phyloP scores from a whole-genome alignment of 2,113 vertebrate species.

The Heptranchias perlo region DNA sequence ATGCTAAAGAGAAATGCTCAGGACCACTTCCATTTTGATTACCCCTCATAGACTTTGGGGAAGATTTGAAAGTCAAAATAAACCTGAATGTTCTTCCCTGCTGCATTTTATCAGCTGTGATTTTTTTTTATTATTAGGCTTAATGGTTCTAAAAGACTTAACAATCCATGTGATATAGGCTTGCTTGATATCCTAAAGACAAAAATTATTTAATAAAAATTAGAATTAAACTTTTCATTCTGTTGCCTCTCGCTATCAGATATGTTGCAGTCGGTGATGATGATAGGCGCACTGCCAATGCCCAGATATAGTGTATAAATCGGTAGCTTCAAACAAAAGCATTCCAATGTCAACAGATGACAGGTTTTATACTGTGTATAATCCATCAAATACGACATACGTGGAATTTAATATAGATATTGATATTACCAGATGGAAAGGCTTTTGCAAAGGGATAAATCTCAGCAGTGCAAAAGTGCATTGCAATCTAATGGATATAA shows the following conservation, averaged over 20 bases:
- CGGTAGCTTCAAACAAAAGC: background rate
- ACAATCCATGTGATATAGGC: background rate
- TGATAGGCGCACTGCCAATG: background rate
- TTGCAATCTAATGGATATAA: background rate
- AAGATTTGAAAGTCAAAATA: background rate
- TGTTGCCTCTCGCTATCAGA: background rate
- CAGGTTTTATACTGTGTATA: constrained; percentile 3
- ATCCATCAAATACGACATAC: constrained; percentile 32
- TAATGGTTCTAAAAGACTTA: background rate
- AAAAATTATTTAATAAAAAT: constrained; percentile 26
- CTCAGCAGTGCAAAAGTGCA: background rate
- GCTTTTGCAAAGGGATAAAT: constrained; percentile 19
- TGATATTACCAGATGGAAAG: constrained; percentile 18
- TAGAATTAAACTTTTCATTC: constrained; percentile 23
- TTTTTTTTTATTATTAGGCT: background rate
- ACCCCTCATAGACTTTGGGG: background rate
- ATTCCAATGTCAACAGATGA: constrained; percentile 29
- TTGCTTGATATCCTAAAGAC: background rate
- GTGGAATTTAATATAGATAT: constrained; percentile 35
- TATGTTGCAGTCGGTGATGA: background rate
- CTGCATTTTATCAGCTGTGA: background rate
- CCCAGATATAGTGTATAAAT: background rate
- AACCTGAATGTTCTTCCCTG: background rate
- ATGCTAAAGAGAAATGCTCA: background rate
- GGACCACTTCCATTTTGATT: background rate